Evolutionary conservation across 2,888 invertebrate species (phyloP), one percentile per base, ranked within the genome.

Genomic region (Mycalesis mineus): DNA sequence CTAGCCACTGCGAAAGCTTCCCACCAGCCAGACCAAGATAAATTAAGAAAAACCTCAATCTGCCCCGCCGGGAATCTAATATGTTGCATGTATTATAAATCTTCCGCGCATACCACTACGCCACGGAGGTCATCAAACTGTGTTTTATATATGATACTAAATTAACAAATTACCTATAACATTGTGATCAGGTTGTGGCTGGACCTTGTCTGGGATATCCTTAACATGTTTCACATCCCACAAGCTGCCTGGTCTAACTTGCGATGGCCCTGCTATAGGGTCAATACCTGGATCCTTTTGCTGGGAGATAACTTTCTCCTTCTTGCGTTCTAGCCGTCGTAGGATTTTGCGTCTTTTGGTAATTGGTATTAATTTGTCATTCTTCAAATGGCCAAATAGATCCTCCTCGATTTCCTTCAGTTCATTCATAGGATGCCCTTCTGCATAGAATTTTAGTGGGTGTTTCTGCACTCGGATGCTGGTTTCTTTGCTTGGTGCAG

Each of bases 401-500:
- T 84, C 78, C 48, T 85, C 69, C 68, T 91, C 91, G 14, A 92
- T 68, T 50, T 88, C 77, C 65, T 88, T 84, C 3, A 92, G 69
- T 41, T 85, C 75, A 68, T 92, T 86, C 74, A 92, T 91, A 11
- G 92, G 92, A 65, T 91, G 91, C 4, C 82, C 83, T 33, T 82
- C 77, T 0, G 86, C 83, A 55, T 84, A 87, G 40, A 77, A 75
- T 51, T 68, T 80, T 53, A 70, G 65, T 55, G 68, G 66, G 52
- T 68, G 70, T 41, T 74, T 72, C 7, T 74, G 71, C 7, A 69
- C 57, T 55, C 65, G 70, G 15, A 72, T 68, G 8, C 68, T 50
- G n/a, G 75, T 62, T 53, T 74, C 71, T 40, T 77, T 71, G 29
- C 71, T 33, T 47, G 66, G 62, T 8, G 41, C 54, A 15, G 39